Conservation (phyloP, 2,888 invertebrate species). For the Omphaloscelis lunosa region DNA sequence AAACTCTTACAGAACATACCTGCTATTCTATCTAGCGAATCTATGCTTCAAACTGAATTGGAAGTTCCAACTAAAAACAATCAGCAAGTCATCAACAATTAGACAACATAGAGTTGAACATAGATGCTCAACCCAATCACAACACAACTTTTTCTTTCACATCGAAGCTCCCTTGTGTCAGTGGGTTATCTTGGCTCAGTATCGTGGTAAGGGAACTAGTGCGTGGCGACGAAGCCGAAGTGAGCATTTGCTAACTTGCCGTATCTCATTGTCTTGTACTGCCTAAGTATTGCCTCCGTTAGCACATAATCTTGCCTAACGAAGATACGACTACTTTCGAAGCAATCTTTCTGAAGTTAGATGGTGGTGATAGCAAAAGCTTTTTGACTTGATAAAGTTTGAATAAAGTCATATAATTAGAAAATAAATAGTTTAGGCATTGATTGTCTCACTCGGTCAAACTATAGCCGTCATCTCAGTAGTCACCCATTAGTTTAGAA, state of each 20-base stretch:
- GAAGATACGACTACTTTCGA: slow-evolving; percentile 62
- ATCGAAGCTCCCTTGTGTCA: slow-evolving; percentile 63
- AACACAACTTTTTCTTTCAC: slow-evolving; percentile 66
- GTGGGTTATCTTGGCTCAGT: slow-evolving; percentile 76
- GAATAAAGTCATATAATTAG: background rate
- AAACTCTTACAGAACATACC: background rate
- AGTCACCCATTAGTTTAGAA: too few relatives aligned
- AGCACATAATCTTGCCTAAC: slow-evolving; percentile 71
- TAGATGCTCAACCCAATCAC: slow-evolving; percentile 47
- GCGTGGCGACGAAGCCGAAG: slow-evolving; percentile 76
- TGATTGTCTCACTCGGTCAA: too few relatives aligned
- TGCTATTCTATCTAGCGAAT: background rate
- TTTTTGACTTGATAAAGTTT: background rate
- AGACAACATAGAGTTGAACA: slow-evolving; percentile 20
- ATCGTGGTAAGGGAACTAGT: slow-evolving; percentile 78
- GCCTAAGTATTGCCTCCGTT: slow-evolving; percentile 63
- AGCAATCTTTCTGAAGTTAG: slow-evolving; percentile 40
- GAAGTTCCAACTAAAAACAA: background rate
- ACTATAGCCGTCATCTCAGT: too few relatives aligned
- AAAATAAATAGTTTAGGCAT: too few relatives aligned
- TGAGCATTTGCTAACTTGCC: slow-evolving; percentile 76
- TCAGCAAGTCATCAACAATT: background rate
- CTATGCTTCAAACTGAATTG: background rate
- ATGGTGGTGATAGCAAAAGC: slow-evolving; percentile 28
- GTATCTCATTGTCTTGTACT: slow-evolving; percentile 75